These are phyloP conservation scores for Drosophila jambulina DNA, from an alignment of 1,140 invertebrate genomes.

Conservation along the genomic window DNA sequence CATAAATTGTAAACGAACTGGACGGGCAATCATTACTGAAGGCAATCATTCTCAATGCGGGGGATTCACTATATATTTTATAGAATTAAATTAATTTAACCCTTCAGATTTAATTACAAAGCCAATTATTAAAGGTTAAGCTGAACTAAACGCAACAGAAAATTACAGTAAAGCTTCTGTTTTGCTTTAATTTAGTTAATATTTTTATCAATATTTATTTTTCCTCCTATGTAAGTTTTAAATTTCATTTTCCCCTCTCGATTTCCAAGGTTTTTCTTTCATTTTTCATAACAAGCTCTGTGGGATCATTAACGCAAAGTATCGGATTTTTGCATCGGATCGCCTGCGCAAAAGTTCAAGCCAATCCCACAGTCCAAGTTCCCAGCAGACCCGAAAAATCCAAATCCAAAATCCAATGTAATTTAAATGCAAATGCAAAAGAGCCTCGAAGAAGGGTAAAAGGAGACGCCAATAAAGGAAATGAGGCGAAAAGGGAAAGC, in stretches of 20 bases:
- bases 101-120: not conserved
- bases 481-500: constrained; percentile 56
- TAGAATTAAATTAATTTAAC: not conserved
- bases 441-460: constrained; percentile 2
- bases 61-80: not conserved
- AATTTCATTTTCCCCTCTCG: constrained; percentile 1
- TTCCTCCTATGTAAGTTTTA: not conserved
- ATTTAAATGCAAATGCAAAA: constrained; percentile 74
- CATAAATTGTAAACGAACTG: constrained; percentile 14
- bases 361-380: constrained; percentile 48
- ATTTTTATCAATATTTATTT: not conserved
- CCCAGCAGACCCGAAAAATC: constrained; percentile 29
- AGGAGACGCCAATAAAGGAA: constrained; percentile 12
- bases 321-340: constrained; percentile 31
- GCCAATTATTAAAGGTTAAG: not conserved
- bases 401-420: constrained; percentile 50
- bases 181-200: not conserved
- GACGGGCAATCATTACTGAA: not conserved
- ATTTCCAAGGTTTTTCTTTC: constrained; percentile 7
- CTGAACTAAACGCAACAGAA: not conserved
- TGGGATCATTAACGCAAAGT: constrained; percentile 24
- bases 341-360: constrained; percentile 31
- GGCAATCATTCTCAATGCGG: not conserved
- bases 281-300: not conserved
- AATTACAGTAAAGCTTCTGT: not conserved